Evolutionary conservation across 2,797 vertebrate genomes (phyloP).

Genomic region (Sebastes dallii): DNA sequence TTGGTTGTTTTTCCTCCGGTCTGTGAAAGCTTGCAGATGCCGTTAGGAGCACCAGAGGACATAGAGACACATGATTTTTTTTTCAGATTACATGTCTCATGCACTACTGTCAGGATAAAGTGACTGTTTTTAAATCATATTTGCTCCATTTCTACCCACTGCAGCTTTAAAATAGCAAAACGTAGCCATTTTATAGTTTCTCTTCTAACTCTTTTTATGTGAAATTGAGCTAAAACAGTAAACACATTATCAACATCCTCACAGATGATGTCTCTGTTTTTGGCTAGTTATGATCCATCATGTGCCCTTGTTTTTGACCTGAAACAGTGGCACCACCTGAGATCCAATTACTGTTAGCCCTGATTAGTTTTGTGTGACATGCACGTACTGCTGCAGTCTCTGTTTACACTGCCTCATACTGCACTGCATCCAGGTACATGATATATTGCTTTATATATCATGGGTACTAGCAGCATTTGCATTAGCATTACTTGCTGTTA

Average conservation of each 20-base stretch:
- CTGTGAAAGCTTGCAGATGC: no score
- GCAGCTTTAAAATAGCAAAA: not conserved
- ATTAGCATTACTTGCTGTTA: not conserved
- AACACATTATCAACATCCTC: not conserved
- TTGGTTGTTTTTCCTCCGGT: no score
- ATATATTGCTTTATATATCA: not conserved
- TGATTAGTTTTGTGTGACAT: constrained; percentile 22
- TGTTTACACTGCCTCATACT: not conserved
- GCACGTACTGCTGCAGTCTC: not conserved
- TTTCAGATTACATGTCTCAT: no score
- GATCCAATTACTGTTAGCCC: constrained; percentile 12
- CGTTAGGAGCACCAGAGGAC: no score
- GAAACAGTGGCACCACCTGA: constrained; percentile 14
- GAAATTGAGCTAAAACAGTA: not conserved
- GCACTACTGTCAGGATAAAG: no score
- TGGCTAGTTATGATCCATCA: not conserved
- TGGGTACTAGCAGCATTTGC: not conserved
- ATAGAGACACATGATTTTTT: no score
- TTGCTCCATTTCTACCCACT: not conserved
- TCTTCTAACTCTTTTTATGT: not conserved
- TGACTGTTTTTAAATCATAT: no score
- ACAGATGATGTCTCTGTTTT: not conserved
- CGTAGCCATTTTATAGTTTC: not conserved
- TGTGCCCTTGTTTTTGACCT: constrained; percentile 40
- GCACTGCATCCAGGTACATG: not conserved